Base-by-base conservation (phyloP, 2,888 invertebrate genomes). In the Trissolcus brochymenae region DNA sequence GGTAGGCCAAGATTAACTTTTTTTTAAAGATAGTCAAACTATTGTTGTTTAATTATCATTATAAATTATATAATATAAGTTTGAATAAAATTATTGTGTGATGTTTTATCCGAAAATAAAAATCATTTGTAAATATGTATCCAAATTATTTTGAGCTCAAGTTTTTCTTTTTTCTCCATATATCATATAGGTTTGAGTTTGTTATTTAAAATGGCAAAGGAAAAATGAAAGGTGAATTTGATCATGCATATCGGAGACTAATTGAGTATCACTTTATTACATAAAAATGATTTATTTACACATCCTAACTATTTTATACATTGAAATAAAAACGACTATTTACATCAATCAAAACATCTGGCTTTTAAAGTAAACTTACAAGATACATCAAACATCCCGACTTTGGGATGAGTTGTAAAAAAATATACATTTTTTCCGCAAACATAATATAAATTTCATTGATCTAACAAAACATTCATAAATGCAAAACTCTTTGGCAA, bases 1-100 rank as follows among this genome's bases (percentile, higher is more conserved):
- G 80, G 90, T 92, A 74, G 94, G 95, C 68, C 90, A 90, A 78
- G 92, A 92, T 87, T 92, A 61, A 71, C 6, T 9, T 61, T 25
- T 35, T 9, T 43, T 11, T 56, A 14, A 21, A 74, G 61, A 62
- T 40, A 7, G 13, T 59, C 51, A 49, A 25, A 43, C 13, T 43
- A 41, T 41, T 13, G 43, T 43, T 43, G 14, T 43, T 13, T 13
- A 43, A 13, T 43, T 19, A 43, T 29, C 14, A 59, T 17, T 57
- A 11, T 57, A 13, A 13, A 46, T 43, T 14, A 43, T 14, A 6
- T 43, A 43, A 43, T 14, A 43, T 14, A 43, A 43, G 43, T 1
- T 29, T 4, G 29, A 29, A 29, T 29, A 29, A 7, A 29, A 29
- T 29, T 29, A 29, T 29, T 29, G 29, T 29, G 29, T 7, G 4